Evolutionary conservation across 2,797 vertebrate species (phyloP).

Genomic region (Peromyscus aztecus): DNA sequence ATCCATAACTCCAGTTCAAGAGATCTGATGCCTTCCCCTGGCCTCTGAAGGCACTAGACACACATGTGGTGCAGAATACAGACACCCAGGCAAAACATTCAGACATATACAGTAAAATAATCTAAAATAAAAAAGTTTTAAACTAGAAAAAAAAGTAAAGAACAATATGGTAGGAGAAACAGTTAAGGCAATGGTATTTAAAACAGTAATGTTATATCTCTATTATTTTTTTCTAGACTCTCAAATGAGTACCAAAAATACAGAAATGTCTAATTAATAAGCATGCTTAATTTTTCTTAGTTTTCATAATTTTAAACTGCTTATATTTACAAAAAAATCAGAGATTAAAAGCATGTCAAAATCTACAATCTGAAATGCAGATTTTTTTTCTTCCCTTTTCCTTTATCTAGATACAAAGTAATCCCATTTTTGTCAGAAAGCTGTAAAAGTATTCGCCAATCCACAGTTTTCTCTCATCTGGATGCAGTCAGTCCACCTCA

Average conservation of each 20-base stretch:
- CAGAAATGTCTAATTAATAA: background rate
- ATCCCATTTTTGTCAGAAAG: background rate
- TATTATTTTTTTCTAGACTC: background rate
- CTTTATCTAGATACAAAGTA: background rate
- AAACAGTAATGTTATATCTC: background rate
- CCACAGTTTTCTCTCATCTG: background rate
- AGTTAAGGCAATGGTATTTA: background rate
- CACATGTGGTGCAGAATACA: background rate
- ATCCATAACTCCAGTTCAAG: background rate
- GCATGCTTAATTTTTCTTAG: constrained; percentile 42
- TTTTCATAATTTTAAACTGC: constrained; percentile 15
- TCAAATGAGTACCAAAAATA: constrained; percentile 1
- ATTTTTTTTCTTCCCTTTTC: background rate
- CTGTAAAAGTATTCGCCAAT: background rate
- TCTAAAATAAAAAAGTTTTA: background rate
- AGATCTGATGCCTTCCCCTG: background rate
- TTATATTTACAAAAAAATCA: constrained; percentile 19
- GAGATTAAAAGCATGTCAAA: background rate
- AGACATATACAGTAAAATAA: background rate
- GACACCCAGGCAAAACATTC: background rate
- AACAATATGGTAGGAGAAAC: background rate
- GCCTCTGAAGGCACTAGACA: background rate
- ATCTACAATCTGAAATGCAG: constrained; percentile 12
- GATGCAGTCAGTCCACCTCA: background rate
- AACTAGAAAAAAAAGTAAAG: background rate